A percentile compares a stretch with the other conserved stretches of the same genome.
phyloP scores from a whole-genome alignment of 2,797 vertebrate species.

The Luscinia megarhynchos region DNA sequence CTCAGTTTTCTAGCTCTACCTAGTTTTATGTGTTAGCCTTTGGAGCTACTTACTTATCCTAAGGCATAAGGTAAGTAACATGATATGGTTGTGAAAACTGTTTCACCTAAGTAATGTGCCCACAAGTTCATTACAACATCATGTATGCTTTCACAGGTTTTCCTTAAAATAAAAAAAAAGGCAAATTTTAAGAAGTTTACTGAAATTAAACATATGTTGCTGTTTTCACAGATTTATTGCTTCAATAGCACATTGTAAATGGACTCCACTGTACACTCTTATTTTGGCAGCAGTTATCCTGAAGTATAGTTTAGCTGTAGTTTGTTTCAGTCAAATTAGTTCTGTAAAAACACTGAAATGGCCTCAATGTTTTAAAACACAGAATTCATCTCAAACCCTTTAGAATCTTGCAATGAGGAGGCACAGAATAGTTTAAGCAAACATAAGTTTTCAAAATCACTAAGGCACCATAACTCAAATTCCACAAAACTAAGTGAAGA shows the following conservation, averaged over 20 bases:
- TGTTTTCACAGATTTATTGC: conserved; percentile 32
- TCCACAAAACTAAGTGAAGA: not conserved
- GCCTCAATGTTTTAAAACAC: not conserved
- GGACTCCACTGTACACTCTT: not conserved
- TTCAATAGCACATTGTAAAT: conserved; percentile 37
- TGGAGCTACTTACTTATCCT: not conserved
- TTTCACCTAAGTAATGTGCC: not conserved
- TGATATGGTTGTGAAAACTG: not conserved
- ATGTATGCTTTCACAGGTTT: not conserved
- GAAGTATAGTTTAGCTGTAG: not conserved
- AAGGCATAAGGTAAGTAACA: not conserved
- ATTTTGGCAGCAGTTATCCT: conserved; percentile 16
- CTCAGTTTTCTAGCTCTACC: not conserved
- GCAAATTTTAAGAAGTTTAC: not conserved
- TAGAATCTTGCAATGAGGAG: not conserved
- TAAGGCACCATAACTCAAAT: not conserved
- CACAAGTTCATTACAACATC: not conserved
- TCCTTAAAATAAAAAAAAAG: not conserved
- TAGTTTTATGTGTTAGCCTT: not conserved
- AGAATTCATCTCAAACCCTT: not conserved
- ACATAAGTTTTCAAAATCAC: not conserved
- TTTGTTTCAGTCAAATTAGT: conserved; percentile 1
- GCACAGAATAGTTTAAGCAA: not conserved
- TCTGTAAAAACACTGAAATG: conserved; percentile 15
- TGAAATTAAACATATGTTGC: conserved; percentile 7